Evolutionary conservation across 2,113 vertebrate species (phyloP).

Genomic region (Crotalus tigris): DNA sequence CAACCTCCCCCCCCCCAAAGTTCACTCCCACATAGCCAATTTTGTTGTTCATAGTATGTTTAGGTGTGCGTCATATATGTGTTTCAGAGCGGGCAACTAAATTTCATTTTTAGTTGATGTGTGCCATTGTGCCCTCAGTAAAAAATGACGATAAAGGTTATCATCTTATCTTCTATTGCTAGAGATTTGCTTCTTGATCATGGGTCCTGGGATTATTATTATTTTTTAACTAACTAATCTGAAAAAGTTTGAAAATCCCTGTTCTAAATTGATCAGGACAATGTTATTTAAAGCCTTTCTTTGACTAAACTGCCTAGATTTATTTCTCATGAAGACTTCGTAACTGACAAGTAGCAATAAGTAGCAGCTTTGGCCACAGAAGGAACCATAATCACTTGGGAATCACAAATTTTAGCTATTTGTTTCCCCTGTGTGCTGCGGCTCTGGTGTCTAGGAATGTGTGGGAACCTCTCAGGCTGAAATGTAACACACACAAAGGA

Average conservation of each 20-base stretch:
- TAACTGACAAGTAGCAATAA: not conserved
- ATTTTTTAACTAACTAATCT: not conserved
- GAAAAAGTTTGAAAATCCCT: not conserved
- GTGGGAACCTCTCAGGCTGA: not conserved
- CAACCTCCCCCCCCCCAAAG: not conserved
- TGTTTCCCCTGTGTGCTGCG: not conserved
- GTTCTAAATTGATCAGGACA: not conserved
- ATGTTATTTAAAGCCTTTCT: not conserved
- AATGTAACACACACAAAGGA: slow-evolving; percentile 15
- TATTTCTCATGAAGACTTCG: not conserved
- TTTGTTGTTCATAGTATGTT: not conserved
- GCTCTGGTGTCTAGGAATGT: not conserved
- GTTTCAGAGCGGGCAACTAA: too few species aligned
- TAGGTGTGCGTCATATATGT: too few species aligned
- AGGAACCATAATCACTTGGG: not conserved
- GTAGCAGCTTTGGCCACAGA: not conserved
- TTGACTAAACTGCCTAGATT: not conserved
- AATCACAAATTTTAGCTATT: not conserved
- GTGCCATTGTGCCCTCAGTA: too few species aligned
- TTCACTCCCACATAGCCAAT: not conserved
- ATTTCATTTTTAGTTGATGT: too few species aligned
- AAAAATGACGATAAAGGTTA: too few species aligned
- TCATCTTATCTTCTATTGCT: not conserved
- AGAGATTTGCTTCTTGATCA: not conserved
- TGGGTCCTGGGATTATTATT: not conserved